Evolutionary conservation across 1,140 invertebrate species (phyloP).

Genomic region (Saxidomus purpurata): DNA sequence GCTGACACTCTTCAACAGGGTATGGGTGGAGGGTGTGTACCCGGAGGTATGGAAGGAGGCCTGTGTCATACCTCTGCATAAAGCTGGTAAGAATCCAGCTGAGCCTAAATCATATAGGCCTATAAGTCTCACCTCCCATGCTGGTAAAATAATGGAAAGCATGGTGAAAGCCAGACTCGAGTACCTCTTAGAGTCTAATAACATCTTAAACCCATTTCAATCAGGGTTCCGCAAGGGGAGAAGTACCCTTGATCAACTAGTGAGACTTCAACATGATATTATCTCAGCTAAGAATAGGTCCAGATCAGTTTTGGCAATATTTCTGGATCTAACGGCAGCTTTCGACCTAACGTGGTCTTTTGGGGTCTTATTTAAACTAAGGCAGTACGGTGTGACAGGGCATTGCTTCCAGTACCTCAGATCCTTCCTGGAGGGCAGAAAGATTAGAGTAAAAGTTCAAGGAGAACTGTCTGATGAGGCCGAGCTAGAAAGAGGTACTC

Average conservation of each 20-base stretch:
- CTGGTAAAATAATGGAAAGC: neutral
- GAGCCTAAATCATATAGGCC: neutral
- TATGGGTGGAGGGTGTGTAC: neutral
- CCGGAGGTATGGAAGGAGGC: neutral
- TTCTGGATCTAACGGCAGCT: neutral
- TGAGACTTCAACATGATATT: neutral
- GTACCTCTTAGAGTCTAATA: neutral
- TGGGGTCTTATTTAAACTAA: constrained; percentile 18
- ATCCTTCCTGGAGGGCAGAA: neutral
- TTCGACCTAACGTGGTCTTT: constrained; percentile 22
- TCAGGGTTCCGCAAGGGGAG: constrained; percentile 15
- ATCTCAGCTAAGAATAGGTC: neutral
- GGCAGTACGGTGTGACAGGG: neutral
- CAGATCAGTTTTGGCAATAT: neutral
- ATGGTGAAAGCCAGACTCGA: neutral
- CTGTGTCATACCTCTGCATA: neutral
- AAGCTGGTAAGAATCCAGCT: neutral
- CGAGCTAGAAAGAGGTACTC: neutral
- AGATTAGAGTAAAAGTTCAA: constrained; percentile 32
- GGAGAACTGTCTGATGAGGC: neutral
- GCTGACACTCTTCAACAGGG: constrained; percentile 7
- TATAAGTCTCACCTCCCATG: constrained; percentile 13
- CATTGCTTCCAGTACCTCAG: constrained; percentile 23
- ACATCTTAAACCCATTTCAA: constrained; percentile 1
- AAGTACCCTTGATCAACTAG: neutral